phyloP scores from a whole-genome alignment of 2,888 invertebrate species.

The Platypus cylindrus region DNA sequence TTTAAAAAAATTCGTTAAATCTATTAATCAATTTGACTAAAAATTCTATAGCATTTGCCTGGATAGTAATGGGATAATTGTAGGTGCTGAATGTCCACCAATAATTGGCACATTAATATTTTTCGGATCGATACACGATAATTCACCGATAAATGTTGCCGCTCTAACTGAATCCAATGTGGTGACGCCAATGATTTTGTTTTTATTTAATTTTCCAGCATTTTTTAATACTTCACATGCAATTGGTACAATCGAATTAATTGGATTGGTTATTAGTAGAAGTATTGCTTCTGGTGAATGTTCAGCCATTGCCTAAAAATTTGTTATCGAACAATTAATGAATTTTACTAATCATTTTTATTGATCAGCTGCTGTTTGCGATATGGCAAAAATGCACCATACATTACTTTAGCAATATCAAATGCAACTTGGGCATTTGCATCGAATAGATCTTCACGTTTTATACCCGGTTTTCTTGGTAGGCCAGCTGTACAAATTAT shows the following conservation, averaged over 20 bases:
- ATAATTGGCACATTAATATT: conserved; percentile 78
- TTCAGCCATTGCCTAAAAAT: conserved; percentile 25
- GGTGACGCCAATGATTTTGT: conserved; percentile 87
- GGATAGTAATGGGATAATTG: conserved; percentile 88
- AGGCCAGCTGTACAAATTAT: conserved; percentile 55
- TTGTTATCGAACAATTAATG: not conserved
- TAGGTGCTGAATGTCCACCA: conserved; percentile 92
- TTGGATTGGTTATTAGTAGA: conserved; percentile 37
- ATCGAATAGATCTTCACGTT: conserved; percentile 46
- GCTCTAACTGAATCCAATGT: conserved; percentile 89
- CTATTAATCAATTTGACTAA: too few relatives aligned
- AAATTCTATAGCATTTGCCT: conserved; percentile 6
- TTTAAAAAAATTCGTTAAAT: too few relatives aligned
- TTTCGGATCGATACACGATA: conserved; percentile 71
- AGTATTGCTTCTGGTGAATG: conserved; percentile 33
- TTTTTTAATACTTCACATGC: conserved; percentile 35
- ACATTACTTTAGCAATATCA: conserved; percentile 23
- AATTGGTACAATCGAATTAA: conserved; percentile 38
- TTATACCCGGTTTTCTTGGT: conserved; percentile 45
- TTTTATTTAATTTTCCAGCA: conserved; percentile 55
- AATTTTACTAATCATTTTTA: not conserved
- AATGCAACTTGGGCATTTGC: conserved; percentile 36
- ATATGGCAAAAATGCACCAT: not conserved
- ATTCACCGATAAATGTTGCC: conserved; percentile 79
- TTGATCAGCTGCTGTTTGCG: not conserved